phyloP scores from a whole-genome alignment of 2,113 vertebrate genomes.

The Salvelinus fontinalis region DNA sequence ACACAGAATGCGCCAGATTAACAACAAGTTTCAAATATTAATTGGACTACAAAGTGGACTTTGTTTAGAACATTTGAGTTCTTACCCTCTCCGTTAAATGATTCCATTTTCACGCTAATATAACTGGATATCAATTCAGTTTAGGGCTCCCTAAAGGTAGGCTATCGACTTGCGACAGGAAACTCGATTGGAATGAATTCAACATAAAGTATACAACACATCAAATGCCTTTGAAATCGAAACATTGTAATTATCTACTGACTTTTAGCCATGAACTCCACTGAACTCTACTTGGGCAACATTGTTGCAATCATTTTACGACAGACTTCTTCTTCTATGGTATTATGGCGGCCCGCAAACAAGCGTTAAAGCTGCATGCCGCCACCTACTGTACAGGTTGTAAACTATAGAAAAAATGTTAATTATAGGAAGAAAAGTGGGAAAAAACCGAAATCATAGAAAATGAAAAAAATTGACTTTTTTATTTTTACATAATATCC shows the following conservation, averaged over 20 bases:
- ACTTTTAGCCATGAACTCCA: constrained; percentile 6
- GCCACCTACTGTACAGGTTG: too few species aligned
- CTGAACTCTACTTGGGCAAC: background rate
- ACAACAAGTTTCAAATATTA: too few species aligned
- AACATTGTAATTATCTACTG: background rate
- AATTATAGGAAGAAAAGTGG: too few species aligned
- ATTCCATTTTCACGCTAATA: constrained; percentile 63
- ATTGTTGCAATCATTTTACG: background rate
- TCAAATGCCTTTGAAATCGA: too few species aligned
- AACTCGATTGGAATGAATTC: background rate
- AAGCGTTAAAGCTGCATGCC: too few species aligned
- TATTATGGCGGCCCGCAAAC: too few species aligned
- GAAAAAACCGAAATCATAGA: too few species aligned
- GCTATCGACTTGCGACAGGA: background rate
- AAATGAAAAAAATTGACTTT: too few species aligned
- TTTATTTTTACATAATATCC: too few species aligned
- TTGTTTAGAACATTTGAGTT: background rate
- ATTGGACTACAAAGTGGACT: too few species aligned
- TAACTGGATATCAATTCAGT: constrained; percentile 45
- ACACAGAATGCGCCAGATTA: too few species aligned
- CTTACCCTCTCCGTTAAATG: constrained; percentile 71
- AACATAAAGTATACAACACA: background rate
- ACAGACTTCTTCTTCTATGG: background rate
- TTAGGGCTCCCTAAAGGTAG: constrained; percentile 11
- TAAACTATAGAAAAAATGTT: too few species aligned